Evolutionary conservation across 2,888 invertebrate species (phyloP), one percentile per base, ranked within the genome.

Genomic region (Agrochola litura): DNA sequence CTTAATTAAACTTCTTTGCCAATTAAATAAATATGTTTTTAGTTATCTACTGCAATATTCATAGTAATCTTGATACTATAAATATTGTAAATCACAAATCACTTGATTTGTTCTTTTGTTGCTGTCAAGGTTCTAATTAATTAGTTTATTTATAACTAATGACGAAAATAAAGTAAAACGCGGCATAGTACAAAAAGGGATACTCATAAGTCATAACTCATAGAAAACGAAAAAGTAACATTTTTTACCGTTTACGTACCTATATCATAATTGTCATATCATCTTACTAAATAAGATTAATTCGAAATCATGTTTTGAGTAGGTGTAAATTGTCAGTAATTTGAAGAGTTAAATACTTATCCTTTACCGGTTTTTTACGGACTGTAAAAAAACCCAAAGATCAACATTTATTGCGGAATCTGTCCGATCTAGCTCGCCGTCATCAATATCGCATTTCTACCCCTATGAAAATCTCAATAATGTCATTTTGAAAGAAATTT

Each of bases 291-390:
- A 19, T 52, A 52, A 3, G 19, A 52, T 19, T 52, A 19, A 19
- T 52, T 19, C 19, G 25, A 30, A 80, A 64, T 80, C 54, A 6
- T 80, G 73, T 63, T 80, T 73, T 72, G 37, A 41, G 37, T 61
- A 8, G 37, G 46, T 41, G 54, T 46, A 25, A 54, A 72, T 79
- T 54, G 14, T 41, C 73, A 63, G 25, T 63, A 14, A n/a, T 49
- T 41, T 25, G n/a, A 70, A 60, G 12, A 70, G 10, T 66, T 30
- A 61, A 46, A 3, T 37, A 30, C n/a, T 16, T 41, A 58, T 46
- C 0, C 5, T 22, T 19, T 72, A 22, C 22, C 12, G 19, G 14
- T 54, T 79, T 49, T 30, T 73, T 41, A 54, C 22, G 0, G 5
- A 16, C 14, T 22, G 0, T 25, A 72, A 25, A 46, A 52, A 72